Conservation (phyloP, 1,140 invertebrate genomes). For the Bombus consobrinus region DNA sequence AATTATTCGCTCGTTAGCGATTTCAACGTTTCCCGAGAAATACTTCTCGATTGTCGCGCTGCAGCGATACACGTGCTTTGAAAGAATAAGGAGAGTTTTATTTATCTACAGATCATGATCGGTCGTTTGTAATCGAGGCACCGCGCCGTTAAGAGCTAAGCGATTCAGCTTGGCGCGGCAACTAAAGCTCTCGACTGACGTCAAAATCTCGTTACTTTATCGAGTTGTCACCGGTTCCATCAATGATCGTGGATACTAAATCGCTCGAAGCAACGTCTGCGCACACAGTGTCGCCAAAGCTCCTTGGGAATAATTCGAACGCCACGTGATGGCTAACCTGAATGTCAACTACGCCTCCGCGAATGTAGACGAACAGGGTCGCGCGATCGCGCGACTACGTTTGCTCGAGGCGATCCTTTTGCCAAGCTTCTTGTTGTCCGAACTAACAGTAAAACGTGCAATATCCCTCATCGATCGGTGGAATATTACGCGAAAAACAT, state of each 20-base stretch:
- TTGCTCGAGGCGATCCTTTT: neutral
- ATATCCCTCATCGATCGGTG: neutral
- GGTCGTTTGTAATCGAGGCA: neutral
- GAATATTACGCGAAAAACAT: neutral
- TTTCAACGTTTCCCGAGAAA: neutral
- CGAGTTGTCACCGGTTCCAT: neutral
- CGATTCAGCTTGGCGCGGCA: neutral
- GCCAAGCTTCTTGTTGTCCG: too few species aligned
- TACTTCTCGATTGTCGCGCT: neutral
- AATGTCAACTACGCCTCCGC: slow-evolving; percentile 25
- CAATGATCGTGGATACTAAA: slow-evolving; percentile 12
- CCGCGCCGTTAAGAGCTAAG: too few species aligned
- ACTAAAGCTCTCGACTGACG: slow-evolving; percentile 11
- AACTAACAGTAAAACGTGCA: neutral
- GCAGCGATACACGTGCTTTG: too few species aligned
- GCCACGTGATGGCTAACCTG: neutral
- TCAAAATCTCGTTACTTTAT: slow-evolving; percentile 41
- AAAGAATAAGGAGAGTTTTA: too few species aligned
- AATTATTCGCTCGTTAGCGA: neutral
- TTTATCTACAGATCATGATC: too few species aligned
- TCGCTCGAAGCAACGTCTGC: slow-evolving; percentile 6
- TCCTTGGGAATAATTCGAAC: slow-evolving; percentile 53
- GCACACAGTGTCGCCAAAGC: neutral
- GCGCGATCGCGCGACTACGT: neutral
- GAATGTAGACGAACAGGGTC: slow-evolving; percentile 8